Evolutionary conservation across 1,140 invertebrate genomes (phyloP).

Genomic region (Drosophila nannoptera): DNA sequence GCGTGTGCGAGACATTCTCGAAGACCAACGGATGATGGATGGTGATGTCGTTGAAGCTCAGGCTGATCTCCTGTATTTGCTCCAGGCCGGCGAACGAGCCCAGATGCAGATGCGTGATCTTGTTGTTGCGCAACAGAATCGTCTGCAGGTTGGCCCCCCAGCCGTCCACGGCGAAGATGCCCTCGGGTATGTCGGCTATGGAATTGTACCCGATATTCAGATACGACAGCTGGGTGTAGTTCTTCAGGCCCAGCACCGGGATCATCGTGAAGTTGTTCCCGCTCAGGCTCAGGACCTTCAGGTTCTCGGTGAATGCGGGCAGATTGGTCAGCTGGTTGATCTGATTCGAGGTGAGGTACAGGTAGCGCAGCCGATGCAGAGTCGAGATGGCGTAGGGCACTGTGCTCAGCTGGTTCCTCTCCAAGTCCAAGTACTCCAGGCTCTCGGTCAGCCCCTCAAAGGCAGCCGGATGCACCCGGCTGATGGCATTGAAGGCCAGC

Average conservation of each 20-base stretch:
- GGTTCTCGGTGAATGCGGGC: slow-evolving; percentile 80
- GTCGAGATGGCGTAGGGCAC: slow-evolving; percentile 85
- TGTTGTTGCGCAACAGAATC: slow-evolving; percentile 90
- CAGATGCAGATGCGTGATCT: slow-evolving; percentile 86
- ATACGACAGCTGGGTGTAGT: slow-evolving; percentile 86
- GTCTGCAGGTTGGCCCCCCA: slow-evolving; percentile 91
- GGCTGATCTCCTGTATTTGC: slow-evolving; percentile 89
- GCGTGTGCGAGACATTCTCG: slow-evolving; percentile 84
- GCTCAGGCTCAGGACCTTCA: slow-evolving; percentile 89
- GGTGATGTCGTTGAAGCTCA: slow-evolving; percentile 92
- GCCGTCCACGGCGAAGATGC: slow-evolving; percentile 84
- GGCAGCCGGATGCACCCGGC: slow-evolving; percentile 84
- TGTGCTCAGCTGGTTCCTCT: slow-evolving; percentile 86
- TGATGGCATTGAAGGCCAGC: slow-evolving; percentile 88
- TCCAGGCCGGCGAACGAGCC: slow-evolving; percentile 86
- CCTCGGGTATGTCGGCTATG: slow-evolving; percentile 86
- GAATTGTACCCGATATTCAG: slow-evolving; percentile 93
- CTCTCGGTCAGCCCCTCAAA: slow-evolving; percentile 86
- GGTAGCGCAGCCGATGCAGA: slow-evolving; percentile 85
- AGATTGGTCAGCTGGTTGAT: slow-evolving; percentile 81
- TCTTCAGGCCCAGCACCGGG: slow-evolving; percentile 84
- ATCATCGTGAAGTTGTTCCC: slow-evolving; percentile 88
- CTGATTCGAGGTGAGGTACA: slow-evolving; percentile 91
- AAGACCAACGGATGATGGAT: slow-evolving; percentile 89
- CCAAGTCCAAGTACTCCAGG: slow-evolving; percentile 90